Base-by-base conservation (phyloP, 2,888 invertebrate species). In the Eueremaeus valkanovi region DNA sequence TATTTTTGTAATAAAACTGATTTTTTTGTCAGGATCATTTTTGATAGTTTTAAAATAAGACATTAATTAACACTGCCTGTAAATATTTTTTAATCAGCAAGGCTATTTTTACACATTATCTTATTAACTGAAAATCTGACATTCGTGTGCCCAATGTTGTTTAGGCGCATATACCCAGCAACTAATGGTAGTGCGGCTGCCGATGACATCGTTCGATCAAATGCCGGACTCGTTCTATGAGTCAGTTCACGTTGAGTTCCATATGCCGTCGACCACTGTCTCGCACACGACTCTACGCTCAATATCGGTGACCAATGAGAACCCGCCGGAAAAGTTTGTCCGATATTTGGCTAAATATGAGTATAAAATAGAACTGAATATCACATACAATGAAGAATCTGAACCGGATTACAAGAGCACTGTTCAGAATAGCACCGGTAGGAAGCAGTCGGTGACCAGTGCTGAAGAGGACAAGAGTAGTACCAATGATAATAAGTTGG, bases 311-410 rank as follows among this genome's bases (percentile, higher is more conserved):
- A 91, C 83, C 45, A 85, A 84, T 78, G 92, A 90, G 81, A 90
- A 91, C 79, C 95, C 97, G 36, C 98, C 98, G 18, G 99, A 99
- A 86, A 98, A 98, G 86, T 98, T 95, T 86, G 97, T 98, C 76
- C 88, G 95, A 80, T 96, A 98, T 85, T 87, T 96, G 80, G 95
- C 97, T 74, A 88, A 96, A 78, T 97, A 97, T 86, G 95, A 95
- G 85, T 96, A 96, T 86, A 91, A 90, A 82, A 93, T 95, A 82
- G 94, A 92, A 81, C 93, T 95, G 73, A 75, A 61, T 31, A 61
- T 75, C 11, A 73, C 68, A 21, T 75, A 66, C 55, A 63, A 74
- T 16, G 74, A 74, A 18, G 68, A 75, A 68, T n/a, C 40, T 1
- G 58, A 68, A n/a, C 33, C 27, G 0, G 70, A 49, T 24, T 63